A percentile compares a stretch with the other conserved stretches of the same genome.
Evolutionary conservation across 1,140 invertebrate genomes (phyloP).

Genomic region (Penaeus chinensis): DNA sequence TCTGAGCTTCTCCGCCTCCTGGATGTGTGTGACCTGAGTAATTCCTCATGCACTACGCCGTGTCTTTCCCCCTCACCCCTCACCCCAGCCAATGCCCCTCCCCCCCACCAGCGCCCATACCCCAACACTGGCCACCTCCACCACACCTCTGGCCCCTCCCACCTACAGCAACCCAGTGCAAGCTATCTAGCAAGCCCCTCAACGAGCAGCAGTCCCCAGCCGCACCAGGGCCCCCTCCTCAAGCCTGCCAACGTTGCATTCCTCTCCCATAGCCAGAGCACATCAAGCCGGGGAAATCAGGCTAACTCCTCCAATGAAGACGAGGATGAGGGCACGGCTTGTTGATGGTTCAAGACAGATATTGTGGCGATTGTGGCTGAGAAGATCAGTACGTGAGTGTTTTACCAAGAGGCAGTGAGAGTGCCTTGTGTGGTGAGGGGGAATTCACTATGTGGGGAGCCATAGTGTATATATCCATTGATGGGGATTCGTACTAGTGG

Average conservation of each 20-base stretch:
- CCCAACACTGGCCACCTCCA: conserved; percentile 32
- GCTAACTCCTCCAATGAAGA: conserved; percentile 39
- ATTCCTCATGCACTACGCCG: conserved; percentile 84
- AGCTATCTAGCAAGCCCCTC: conserved; percentile 32
- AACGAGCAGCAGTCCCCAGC: conserved; percentile 17
- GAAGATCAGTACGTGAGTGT: conserved; percentile 5
- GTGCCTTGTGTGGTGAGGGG: background rate
- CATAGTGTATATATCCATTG: background rate
- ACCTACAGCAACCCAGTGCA: conserved; percentile 26
- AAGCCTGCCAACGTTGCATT: conserved; percentile 63
- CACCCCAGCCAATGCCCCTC: conserved; percentile 39
- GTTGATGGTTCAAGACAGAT: conserved; percentile 43
- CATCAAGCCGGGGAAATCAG: conserved; percentile 11
- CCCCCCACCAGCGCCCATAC: conserved; percentile 34
- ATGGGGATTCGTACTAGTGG: too few species aligned
- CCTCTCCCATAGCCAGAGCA: conserved; percentile 56
- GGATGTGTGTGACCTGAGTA: conserved; percentile 92
- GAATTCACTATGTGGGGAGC: background rate
- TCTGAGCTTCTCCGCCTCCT: conserved; percentile 89
- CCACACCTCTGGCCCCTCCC: conserved; percentile 22
- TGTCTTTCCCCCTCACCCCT: conserved; percentile 86
- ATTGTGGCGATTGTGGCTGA: conserved; percentile 34
- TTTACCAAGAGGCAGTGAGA: background rate
- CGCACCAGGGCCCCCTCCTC: conserved; percentile 49
- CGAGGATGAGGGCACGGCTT: conserved; percentile 47